A percentile compares a stretch with the other conserved stretches of the same genome.
phyloP scores from a whole-genome alignment of 2,888 invertebrate species.

The Nemurella pictetii region DNA sequence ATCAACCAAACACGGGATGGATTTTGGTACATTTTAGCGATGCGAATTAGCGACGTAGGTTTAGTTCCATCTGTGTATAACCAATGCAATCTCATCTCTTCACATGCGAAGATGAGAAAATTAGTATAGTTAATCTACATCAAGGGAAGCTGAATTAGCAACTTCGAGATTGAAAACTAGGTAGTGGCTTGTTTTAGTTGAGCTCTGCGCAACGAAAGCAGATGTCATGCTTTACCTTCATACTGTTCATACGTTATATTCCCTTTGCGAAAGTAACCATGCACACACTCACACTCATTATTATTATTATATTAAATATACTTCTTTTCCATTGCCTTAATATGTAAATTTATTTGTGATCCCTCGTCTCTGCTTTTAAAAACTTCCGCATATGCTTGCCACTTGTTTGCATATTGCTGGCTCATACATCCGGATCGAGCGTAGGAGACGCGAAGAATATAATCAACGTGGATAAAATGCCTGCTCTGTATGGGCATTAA shows the following conservation, averaged over 20 bases:
- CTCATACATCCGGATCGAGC: background rate
- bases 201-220: background rate
- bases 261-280: background rate
- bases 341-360: background rate
- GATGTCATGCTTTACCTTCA: background rate
- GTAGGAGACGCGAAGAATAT: slow-evolving; percentile 6
- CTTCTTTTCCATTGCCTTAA: background rate
- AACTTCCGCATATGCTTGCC: background rate
- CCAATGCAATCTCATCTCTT: background rate
- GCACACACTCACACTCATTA: background rate
- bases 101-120: background rate
- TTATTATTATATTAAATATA: background rate
- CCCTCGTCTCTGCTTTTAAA: background rate
- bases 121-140: background rate
- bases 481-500: background rate
- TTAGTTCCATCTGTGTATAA: background rate
- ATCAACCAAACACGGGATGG: no score
- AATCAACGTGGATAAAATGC: slow-evolving; percentile 15
- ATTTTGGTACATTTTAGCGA: background rate
- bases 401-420: slow-evolving; percentile 15
- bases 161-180: background rate
- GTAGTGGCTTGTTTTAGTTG: background rate
- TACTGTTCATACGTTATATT: background rate
- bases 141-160: background rate
- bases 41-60: background rate